Evolutionary conservation across 2,888 invertebrate genomes (phyloP), one percentile per base, ranked within the genome.

Genomic region (Diploptera punctata): DNA sequence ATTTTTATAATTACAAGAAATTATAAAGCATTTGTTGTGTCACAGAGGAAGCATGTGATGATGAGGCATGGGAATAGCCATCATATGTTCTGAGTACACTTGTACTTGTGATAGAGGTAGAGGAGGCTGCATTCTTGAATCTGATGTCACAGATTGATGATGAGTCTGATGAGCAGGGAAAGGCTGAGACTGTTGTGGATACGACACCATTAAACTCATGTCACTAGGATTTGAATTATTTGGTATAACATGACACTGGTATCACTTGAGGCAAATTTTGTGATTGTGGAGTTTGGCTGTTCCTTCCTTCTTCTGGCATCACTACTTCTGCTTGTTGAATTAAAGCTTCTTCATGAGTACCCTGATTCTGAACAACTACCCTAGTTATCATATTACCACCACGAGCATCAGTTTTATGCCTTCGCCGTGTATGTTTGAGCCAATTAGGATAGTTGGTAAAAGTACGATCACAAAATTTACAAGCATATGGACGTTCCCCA

Each of bases 401-500:
- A n/a, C 49, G 47, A 16, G 68, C 62, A 49, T 75, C 74, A 10
- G 52, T 31, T 82, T 77, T 87, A 77, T 88, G 88, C 57, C 87
- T 83, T 76, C 87, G 81, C 54, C 87, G 81, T 68, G 87, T 82
- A 77, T 89, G 89, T 78, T 89, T 89, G 75, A 82, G 79, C 83
- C 86, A 87, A 78, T 89, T 89, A 1, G 88, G 86, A 74, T 86
- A 84, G 77, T 84, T 85, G 43, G 87, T 85, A 78, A 89, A 89
- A 0, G 84, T 82, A 67, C 86, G 86, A 24, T 85, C 83, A 78
- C 89, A 89, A 68, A 83, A 83, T 26, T 83, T 83, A 79, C 89
- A 89, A 57, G 83, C 83, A 80, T 85, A 87, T 0, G 89, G 88
- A 54, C 84, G 83, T 61, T 82, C 81, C 1, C 87, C 87, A 0